These are phyloP conservation scores for Plotosus lineatus DNA, from an alignment of 2,113 vertebrate species.

Conservation along the genomic window DNA sequence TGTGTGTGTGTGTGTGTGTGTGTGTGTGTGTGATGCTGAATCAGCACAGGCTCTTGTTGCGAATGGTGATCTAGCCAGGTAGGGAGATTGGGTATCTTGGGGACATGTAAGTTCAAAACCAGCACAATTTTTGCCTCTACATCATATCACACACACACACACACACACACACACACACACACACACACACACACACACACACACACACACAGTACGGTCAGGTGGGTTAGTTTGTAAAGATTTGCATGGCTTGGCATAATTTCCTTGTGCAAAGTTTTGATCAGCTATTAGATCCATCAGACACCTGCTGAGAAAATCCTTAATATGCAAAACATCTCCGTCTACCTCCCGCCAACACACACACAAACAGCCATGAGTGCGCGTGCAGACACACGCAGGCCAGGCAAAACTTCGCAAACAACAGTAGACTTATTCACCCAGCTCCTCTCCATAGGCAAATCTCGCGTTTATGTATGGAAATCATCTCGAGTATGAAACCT, in stretches of 20 bases:
- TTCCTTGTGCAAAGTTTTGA: slow-evolving; percentile 75
- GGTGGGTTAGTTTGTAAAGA: slow-evolving; percentile 73
- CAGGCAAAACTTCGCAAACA: slow-evolving; percentile 64
- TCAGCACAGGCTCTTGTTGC: slow-evolving; percentile 81
- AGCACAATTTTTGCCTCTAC: slow-evolving; percentile 69
- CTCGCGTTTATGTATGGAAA: slow-evolving; percentile 77
- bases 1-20: slow-evolving; percentile 50
- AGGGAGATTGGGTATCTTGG: slow-evolving; percentile 66
- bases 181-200: slow-evolving; percentile 58
- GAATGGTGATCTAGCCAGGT: slow-evolving; percentile 73
- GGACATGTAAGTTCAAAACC: slow-evolving; percentile 71
- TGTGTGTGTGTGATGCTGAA: slow-evolving; percentile 68
- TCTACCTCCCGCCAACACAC: slow-evolving; percentile 43
- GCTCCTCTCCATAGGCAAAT: slow-evolving; percentile 74
- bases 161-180: slow-evolving; percentile 50
- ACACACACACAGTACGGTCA: slow-evolving; percentile 59
- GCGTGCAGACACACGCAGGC: slow-evolving; percentile 28
- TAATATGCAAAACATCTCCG: slow-evolving; percentile 73
- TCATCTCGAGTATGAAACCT: slow-evolving; percentile 65
- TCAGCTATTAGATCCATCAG: slow-evolving; percentile 74
- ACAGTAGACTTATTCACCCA: slow-evolving; percentile 76
- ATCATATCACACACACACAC: slow-evolving; percentile 62
- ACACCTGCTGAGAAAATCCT: slow-evolving; percentile 76
- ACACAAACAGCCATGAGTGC: slow-evolving; percentile 28
- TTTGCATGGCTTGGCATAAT: slow-evolving; percentile 79